Base-by-base conservation (phyloP, 2,888 invertebrate species). In the Ptychoptera albimana region DNA sequence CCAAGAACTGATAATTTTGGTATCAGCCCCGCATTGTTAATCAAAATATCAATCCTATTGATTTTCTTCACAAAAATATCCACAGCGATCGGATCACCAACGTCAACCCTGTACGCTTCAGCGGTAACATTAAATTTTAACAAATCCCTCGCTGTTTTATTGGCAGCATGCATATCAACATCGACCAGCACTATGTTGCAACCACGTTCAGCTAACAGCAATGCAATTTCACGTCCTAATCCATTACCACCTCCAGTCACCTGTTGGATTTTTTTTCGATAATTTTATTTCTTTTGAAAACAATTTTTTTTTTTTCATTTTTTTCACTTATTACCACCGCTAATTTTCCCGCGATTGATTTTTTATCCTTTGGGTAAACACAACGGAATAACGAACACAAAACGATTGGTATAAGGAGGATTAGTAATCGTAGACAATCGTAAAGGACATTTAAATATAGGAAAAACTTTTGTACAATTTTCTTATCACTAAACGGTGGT, bases 191-290 rank as follows among this genome's bases (percentile, higher is more conserved):
- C 64, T 47, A 66, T 50, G 50, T 64, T 63, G 50, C 66, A 65
- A 12, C 67, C 67, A 49, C 61, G 57, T 43, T 58, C 55, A 3
- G 64, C 64, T 46, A 69, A 56, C 42, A 61, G 55, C 34, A 64
- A 49, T 23, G 63, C 63, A 30, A 69, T 61, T 53, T 66, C 66
- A 37, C 66, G 60, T 5, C 69, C 69, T 47, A 69, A 56, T 14
- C 69, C 69, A 49, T 67, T 63, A 45, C 64, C 69, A 42, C 65
- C 67, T 29, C 69, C 69, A 14, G 68, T 69, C 32, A 69, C 61
- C 67, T 23, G 23, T 23, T 5, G 3, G 3, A 23, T 23, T 5
- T 23, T 23, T 23, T n/a, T n/a, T n/a, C n/a, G n/a, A n/a, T n/a
- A n/a, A n/a, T n/a, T n/a, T n/a, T n/a, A n/a, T n/a, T n/a, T n/a